phyloP scores from a whole-genome alignment of 1,140 invertebrate species.

The Scylla paramamosain region DNA sequence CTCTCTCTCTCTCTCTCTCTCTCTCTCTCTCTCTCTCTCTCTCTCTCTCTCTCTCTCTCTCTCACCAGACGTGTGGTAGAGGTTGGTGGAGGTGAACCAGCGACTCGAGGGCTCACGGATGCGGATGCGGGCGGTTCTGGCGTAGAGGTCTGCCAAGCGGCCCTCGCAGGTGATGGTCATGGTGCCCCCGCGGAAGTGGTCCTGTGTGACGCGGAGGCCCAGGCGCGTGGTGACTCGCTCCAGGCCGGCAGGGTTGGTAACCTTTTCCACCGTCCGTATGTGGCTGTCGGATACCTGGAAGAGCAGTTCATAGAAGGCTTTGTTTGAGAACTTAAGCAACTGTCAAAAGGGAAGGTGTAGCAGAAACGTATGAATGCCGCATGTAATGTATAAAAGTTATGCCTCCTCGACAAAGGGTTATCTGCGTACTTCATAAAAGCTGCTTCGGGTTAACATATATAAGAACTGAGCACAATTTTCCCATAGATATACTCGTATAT shows the following conservation, averaged over 20 bases:
- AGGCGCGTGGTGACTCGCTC: conserved; percentile 45
- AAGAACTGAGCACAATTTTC: too few species aligned
- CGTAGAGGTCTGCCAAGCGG: conserved; percentile 68
- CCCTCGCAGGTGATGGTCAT: conserved; percentile 68
- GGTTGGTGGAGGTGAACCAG: conserved; percentile 70
- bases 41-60: neutral
- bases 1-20: neutral
- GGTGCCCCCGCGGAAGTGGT: conserved; percentile 57
- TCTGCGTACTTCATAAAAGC: too few species aligned
- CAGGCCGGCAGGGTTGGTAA: conserved; percentile 66
- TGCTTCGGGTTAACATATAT: too few species aligned
- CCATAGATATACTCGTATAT: too few species aligned
- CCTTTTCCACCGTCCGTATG: conserved; percentile 32
- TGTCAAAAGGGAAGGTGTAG: neutral
- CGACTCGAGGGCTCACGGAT: conserved; percentile 70
- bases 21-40: neutral
- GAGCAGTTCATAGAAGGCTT: neutral
- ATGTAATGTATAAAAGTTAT: neutral
- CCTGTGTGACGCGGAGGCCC: conserved; percentile 37
- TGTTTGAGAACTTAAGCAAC: neutral
- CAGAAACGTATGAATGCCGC: neutral
- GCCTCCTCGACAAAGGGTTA: too few species aligned
- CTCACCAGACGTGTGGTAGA: conserved; percentile 74
- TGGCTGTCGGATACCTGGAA: neutral
- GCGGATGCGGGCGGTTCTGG: conserved; percentile 54